These are phyloP conservation scores for Monopis laevigella DNA, from an alignment of 2,888 invertebrate species.

Conservation along the genomic window DNA sequence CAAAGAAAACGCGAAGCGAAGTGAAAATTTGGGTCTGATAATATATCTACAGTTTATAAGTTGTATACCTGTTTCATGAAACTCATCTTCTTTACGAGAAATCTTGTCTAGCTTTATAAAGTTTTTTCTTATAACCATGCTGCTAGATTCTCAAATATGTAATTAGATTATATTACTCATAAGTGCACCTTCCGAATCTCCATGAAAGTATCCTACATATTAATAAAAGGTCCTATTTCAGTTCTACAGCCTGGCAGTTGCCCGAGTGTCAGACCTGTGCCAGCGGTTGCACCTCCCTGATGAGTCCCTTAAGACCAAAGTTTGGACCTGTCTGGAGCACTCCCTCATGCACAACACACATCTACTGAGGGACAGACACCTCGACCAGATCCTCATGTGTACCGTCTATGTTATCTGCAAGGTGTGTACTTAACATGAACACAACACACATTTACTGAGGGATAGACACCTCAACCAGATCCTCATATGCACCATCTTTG, in stretches of 20 bases:
- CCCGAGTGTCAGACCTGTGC: constrained; percentile 92
- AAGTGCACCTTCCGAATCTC: neutral
- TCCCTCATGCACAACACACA: constrained; percentile 84
- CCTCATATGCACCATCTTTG: constrained; percentile 97
- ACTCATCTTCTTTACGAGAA: too few relatives aligned
- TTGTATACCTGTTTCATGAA: too few relatives aligned
- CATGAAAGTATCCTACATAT: too few relatives aligned
- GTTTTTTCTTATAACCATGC: too few relatives aligned
- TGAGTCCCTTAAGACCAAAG: constrained; percentile 80
- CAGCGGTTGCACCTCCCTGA: constrained; percentile 76
- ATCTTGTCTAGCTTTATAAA: too few relatives aligned
- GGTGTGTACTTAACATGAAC: constrained; percentile 77
- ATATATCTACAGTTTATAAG: too few relatives aligned
- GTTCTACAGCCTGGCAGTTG: constrained; percentile 93
- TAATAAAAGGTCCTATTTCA: constrained; percentile 47
- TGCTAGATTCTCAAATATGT: too few relatives aligned
- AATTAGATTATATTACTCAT: neutral
- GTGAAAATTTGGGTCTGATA: too few relatives aligned
- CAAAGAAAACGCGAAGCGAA: too few relatives aligned
- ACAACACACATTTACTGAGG: constrained; percentile 84
- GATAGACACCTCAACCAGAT: constrained; percentile 98
- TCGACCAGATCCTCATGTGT: constrained; percentile 99
- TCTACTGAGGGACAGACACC: constrained; percentile 91
- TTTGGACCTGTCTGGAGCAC: constrained; percentile 97
- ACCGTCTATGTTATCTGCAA: constrained; percentile 95